phyloP scores from a whole-genome alignment of 2,797 vertebrate species.

The Pseudomugil gertrudae region DNA sequence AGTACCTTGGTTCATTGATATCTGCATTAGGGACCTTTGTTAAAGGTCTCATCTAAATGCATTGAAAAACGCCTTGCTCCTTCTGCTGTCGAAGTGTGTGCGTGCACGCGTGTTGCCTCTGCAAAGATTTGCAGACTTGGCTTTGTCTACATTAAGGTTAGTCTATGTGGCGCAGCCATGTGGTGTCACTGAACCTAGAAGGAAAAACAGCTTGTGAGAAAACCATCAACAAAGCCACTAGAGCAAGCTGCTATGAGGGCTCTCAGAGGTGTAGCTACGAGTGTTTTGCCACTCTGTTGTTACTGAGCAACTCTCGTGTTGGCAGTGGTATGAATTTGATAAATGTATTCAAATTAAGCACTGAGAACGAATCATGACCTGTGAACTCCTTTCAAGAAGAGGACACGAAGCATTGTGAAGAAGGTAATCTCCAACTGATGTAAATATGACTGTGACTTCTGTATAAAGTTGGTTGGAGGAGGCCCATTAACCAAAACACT shows the following conservation, averaged over 20 bases:
- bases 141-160: slow-evolving; percentile 83
- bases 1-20: slow-evolving; percentile 85
- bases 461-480: slow-evolving; percentile 61
- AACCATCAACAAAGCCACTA: slow-evolving; percentile 52
- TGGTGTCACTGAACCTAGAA: slow-evolving; percentile 70
- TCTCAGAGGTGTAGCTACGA: slow-evolving; percentile 21
- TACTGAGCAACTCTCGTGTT: slow-evolving; percentile 33
- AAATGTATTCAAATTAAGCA: slow-evolving; percentile 49
- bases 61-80: slow-evolving; percentile 84
- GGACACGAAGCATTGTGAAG: slow-evolving; percentile 44
- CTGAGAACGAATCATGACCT: slow-evolving; percentile 26
- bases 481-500: slow-evolving; percentile 77
- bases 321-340: slow-evolving; percentile 37
- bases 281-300: slow-evolving; percentile 40
- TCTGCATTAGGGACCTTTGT: slow-evolving; percentile 87
- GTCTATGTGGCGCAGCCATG: slow-evolving; percentile 69
- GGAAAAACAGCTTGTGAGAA: slow-evolving; percentile 36
- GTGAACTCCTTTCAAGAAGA: slow-evolving; percentile 47
- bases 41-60: slow-evolving; percentile 90
- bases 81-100: slow-evolving; percentile 68
- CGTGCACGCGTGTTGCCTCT: slow-evolving; percentile 61
- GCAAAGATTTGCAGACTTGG: slow-evolving; percentile 82
- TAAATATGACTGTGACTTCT: slow-evolving; percentile 57
- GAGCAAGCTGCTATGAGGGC: slow-evolving; percentile 27
- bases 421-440: slow-evolving; percentile 60